Evolutionary conservation across 2,888 invertebrate genomes (phyloP), one percentile per base, ranked within the genome.

Genomic region (Ichneumoninae sp.): DNA sequence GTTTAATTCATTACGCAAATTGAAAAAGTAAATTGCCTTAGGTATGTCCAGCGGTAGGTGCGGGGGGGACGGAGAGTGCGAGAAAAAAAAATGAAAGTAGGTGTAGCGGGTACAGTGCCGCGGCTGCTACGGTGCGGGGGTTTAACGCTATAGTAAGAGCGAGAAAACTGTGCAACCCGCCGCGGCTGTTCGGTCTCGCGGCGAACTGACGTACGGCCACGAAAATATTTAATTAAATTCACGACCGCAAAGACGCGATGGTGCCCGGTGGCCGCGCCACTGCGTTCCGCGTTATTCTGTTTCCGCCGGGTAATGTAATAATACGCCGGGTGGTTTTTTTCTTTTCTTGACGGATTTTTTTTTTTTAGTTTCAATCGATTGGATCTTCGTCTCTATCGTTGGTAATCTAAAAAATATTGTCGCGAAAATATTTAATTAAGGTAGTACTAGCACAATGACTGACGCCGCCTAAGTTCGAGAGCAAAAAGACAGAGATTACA

Each of bases 171-270:
- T 54, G 19, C 60, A 26, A 60, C 60, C 30, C 30, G 26, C 36
- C 54, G 57, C 52, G 3, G 54, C 63, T 74, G 65, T 81, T 77
- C 73, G 74, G 52, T 81, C 81, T 79, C 86, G 75, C 83, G 81
- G 84, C 87, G 88, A 88, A 88, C 89, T 88, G 89, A 89, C 89
- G 91, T 91, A 91, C 90, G 90, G 90, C 91, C 92, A 89, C 91
- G 92, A 93, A 91, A 93, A 93, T 93, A 92, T 93, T 93, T 93
- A 93, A 93, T 93, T 93, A 93, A 93, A 93, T 93, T 93, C 92
- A 92, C 91, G 89, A 92, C 93, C 92, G 90, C 93, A 93, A 93
- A 92, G 81, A 85, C 84, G 81, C 84, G 78, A 75, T 75, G 84
- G 81, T 71, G 54, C 69, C 60, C 81, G 33, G 30, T 44, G 57